phyloP scores from a whole-genome alignment of 2,888 invertebrate species.

The Rotaria sp. region DNA sequence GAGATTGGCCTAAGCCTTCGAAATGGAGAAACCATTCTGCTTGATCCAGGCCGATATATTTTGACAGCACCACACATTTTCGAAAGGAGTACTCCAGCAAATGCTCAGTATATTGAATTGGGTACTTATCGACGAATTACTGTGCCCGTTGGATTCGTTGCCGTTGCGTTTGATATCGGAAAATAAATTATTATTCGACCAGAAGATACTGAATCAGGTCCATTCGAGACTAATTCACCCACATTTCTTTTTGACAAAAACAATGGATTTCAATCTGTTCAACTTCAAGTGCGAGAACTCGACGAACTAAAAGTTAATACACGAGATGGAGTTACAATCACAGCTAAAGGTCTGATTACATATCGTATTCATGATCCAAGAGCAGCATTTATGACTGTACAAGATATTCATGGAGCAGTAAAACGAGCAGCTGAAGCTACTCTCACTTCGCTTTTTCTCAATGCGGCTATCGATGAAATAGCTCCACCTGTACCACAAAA shows the following conservation, averaged over 20 bases:
- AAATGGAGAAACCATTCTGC: not conserved
- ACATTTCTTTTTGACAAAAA: not conserved
- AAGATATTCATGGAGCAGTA: slow-evolving; percentile 23
- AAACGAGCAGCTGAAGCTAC: slow-evolving; percentile 20
- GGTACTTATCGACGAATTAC: not conserved
- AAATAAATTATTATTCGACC: slow-evolving; percentile 16
- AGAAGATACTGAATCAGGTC: not conserved
- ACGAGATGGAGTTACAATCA: not conserved
- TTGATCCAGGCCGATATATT: slow-evolving; percentile 2
- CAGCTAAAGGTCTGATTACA: not conserved
- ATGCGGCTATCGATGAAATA: slow-evolving; percentile 1
- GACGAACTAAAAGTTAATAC: not conserved
- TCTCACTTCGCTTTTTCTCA: slow-evolving; percentile 3
- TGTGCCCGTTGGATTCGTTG: slow-evolving; percentile 9
- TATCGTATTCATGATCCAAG: not conserved
- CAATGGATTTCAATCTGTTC: not conserved
- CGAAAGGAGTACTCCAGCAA: not conserved
- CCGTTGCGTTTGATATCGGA: not conserved
- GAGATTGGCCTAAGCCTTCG: not conserved
- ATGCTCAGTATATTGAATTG: not conserved
- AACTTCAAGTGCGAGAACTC: not conserved
- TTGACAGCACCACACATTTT: not conserved
- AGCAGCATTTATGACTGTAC: not conserved
- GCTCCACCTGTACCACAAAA: not conserved
- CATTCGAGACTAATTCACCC: not conserved